Evolutionary conservation across 2,888 invertebrate species (phyloP).

Genomic region (Cephus nigrinus): DNA sequence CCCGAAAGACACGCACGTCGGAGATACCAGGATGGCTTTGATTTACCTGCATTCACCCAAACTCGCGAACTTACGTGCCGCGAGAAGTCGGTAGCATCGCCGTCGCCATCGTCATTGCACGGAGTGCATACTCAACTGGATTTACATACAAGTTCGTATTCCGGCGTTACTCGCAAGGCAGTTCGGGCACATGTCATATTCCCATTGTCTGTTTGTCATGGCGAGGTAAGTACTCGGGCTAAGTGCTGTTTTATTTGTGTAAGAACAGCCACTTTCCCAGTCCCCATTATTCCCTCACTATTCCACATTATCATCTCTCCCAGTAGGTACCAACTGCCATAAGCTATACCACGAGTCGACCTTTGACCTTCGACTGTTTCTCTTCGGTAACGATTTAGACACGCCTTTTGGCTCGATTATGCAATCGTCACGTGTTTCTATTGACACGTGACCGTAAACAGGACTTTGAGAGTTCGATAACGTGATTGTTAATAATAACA

Average conservation of each 20-base stretch:
- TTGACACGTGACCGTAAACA: background rate
- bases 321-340: background rate
- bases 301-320: background rate
- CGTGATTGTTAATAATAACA: background rate
- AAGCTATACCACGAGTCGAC: background rate
- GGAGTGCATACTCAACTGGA: slow-evolving; percentile 50
- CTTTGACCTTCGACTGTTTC: background rate
- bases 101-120: slow-evolving; percentile 11
- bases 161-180: slow-evolving; percentile 44
- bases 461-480: background rate
- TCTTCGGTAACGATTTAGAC: background rate
- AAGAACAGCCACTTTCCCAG: slow-evolving; percentile 61
- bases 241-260: slow-evolving; percentile 66
- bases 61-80: slow-evolving; percentile 38
- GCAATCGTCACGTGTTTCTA: background rate
- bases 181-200: slow-evolving; percentile 62
- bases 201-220: slow-evolving; percentile 63
- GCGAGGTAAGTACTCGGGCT: slow-evolving; percentile 57
- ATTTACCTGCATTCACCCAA: slow-evolving; percentile 45
- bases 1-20: background rate
- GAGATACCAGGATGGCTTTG: slow-evolving; percentile 35
- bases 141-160: slow-evolving; percentile 60
- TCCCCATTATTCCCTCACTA: slow-evolving; percentile 24
- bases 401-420: background rate
- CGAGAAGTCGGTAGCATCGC: slow-evolving; percentile 14